Conservation (phyloP, 2,888 invertebrate species). For the Palloptera scutellata region DNA sequence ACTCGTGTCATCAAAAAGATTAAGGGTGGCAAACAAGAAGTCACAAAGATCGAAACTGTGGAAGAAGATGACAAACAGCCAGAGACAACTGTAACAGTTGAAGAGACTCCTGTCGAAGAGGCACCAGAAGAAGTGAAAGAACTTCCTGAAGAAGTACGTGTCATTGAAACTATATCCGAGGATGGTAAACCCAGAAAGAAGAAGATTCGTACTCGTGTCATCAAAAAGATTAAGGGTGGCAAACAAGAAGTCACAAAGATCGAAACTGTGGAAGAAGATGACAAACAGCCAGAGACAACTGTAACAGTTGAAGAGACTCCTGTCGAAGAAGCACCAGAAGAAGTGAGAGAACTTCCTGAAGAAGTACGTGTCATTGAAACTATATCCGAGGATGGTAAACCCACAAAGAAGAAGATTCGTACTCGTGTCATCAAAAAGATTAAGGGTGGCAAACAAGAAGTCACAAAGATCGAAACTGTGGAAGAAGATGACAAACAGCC, state of each 20-base stretch:
- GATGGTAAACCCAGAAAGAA: conserved; percentile 43
- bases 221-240: conserved; percentile 47
- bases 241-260: conserved; percentile 50
- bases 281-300: conserved; percentile 43
- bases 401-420: conserved; percentile 43
- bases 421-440: conserved; percentile 48
- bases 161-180: conserved; percentile 39
- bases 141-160: conserved; percentile 37
- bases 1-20: conserved; percentile 46
- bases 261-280: conserved; percentile 48
- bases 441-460: conserved; percentile 48
- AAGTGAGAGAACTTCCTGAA: conserved; percentile 44
- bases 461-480: conserved; percentile 49
- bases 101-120: conserved; percentile 38
- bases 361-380: conserved; percentile 44
- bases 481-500: conserved; percentile 47
- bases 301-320: conserved; percentile 45
- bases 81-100: conserved; percentile 41
- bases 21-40: conserved; percentile 44
- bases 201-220: conserved; percentile 47
- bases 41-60: conserved; percentile 45
- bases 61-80: conserved; percentile 44
- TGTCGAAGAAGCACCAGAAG: conserved; percentile 35
- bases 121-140: conserved; percentile 32
- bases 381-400: conserved; percentile 42